Conservation (phyloP, 1,140 invertebrate species). For the Achatina immaculata region DNA sequence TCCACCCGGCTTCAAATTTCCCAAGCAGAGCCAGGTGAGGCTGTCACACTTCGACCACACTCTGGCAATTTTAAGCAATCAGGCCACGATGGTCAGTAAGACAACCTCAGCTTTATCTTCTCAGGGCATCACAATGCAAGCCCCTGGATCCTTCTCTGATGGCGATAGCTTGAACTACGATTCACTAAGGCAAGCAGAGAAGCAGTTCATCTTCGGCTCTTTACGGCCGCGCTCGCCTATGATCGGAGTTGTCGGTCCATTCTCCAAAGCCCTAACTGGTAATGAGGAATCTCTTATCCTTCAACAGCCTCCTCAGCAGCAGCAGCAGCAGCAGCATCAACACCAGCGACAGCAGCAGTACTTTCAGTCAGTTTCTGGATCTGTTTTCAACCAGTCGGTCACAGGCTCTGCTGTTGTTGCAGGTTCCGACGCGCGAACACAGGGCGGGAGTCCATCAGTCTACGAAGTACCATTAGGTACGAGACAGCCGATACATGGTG, state of each 20-base stretch:
- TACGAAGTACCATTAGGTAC: too few species aligned
- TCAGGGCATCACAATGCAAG: background rate
- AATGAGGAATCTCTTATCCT: background rate
- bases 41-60: background rate
- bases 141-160: background rate
- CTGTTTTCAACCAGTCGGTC: background rate
- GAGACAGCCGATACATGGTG: too few species aligned
- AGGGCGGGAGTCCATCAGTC: too few species aligned
- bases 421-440: background rate
- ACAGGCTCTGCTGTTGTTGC: background rate
- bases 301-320: background rate
- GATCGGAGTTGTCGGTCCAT: background rate
- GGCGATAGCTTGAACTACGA: background rate
- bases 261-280: background rate
- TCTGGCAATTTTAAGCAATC: background rate
- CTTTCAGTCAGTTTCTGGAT: background rate
- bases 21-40: background rate
- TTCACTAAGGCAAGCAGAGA: background rate
- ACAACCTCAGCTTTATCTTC: background rate
- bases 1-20: conserved; percentile 18
- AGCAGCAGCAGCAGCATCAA: background rate
- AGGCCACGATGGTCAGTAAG: background rate
- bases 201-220: background rate
- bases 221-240: background rate
- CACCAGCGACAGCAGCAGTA: background rate